A percentile compares a stretch with the other conserved stretches of the same genome.
Evolutionary conservation across 2,888 invertebrate genomes (phyloP).

Genomic region (Andricus quercusramuli): DNA sequence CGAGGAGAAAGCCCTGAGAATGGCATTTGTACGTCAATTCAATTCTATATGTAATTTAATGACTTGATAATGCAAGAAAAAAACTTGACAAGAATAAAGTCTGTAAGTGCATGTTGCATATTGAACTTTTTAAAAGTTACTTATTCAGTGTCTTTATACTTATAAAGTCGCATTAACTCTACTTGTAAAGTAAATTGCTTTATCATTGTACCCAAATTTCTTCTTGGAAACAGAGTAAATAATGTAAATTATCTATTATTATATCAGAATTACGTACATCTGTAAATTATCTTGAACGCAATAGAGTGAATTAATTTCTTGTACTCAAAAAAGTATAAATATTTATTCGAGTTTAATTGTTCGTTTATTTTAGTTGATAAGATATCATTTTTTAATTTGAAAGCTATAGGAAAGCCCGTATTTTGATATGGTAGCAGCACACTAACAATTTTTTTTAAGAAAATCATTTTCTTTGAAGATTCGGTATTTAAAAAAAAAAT

Average conservation of each 20-base stretch:
- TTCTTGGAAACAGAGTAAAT: background rate
- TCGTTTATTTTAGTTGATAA: background rate
- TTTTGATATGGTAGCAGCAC: too few species aligned
- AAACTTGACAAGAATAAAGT: background rate
- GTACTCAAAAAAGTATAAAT: too few species aligned
- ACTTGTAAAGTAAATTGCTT: background rate
- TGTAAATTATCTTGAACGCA: background rate
- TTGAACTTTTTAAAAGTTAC: background rate
- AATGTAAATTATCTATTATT: too few species aligned
- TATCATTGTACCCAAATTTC: background rate
- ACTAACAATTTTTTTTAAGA: too few species aligned
- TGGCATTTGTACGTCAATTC: background rate
- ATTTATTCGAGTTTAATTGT: background rate
- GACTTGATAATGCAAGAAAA: background rate
- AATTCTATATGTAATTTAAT: background rate
- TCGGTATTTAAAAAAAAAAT: too few species aligned
- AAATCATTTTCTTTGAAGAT: too few species aligned
- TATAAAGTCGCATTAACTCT: background rate
- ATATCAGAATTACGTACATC: background rate
- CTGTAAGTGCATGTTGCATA: background rate
- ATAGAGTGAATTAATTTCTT: too few species aligned
- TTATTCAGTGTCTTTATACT: background rate
- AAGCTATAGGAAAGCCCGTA: background rate
- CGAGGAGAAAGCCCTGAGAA: background rate
- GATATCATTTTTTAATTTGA: background rate